Evolutionary conservation across 2,888 invertebrate genomes (phyloP), one percentile per base, ranked within the genome.

Genomic region (Eupeodes luniger): DNA sequence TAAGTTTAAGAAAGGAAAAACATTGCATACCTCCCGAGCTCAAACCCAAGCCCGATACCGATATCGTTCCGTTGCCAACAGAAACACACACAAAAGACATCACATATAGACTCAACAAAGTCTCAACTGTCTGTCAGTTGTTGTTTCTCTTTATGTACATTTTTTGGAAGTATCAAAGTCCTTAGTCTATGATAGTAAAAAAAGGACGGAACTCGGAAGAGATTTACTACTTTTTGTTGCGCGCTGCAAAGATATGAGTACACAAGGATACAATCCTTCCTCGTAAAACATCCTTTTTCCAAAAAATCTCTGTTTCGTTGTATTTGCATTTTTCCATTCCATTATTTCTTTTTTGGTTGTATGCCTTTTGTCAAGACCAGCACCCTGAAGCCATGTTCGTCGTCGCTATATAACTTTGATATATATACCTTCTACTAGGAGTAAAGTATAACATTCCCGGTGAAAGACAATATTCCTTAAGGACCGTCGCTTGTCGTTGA

Each of bases 221-320:
- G 85, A 88, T 88, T 85, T 88, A 88, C 85, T 69, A 74, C 81
- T 84, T 53, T 59, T 51, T 84, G 49, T 36, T 16, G 2, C 36
- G 19, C 1, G 57, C 47, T 47, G 11, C 12, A 47, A 12, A 34
- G 12, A 62, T 36, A 61, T 9, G 5, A 40, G 9, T 5, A 40
- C 4, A 40, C 40, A 27, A 27, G 27, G 40, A 40, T 40, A 40
- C 19, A 12, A 5, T 10, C 14, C 7, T 3, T 59, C 34, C 16
- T 66, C 14, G 36, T n/a, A 72, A 67, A 57, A 87, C 74, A 85
- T 85, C 74, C 85, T 81, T 74, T 80, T 64, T 44, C n/a, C 6
- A 16, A 51, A 78, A 88, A 88, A 88, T 85, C 88, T 88, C 81
- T 81, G 85, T 85, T 85, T 75, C 78, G 64, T 74, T 74, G 62